Conservation (phyloP, 2,797 vertebrate genomes). For the Aselliscus stoliczkanus region DNA sequence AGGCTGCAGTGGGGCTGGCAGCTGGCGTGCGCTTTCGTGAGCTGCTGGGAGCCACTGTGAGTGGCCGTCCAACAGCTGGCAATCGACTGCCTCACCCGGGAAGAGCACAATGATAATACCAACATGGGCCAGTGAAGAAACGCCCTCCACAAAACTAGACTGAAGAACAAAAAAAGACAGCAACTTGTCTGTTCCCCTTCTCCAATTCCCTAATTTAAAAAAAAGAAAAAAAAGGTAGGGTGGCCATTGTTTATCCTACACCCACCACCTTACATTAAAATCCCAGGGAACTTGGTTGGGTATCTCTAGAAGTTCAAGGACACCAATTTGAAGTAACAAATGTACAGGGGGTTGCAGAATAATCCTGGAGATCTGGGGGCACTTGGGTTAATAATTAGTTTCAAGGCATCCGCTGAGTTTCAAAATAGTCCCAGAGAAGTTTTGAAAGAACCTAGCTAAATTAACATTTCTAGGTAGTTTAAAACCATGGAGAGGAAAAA, state of each 20-base stretch:
- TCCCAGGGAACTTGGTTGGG: neutral
- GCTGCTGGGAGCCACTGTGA: no score
- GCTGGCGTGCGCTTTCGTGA: no score
- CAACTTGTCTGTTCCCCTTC: no score
- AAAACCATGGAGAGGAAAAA: neutral
- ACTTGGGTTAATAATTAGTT: neutral
- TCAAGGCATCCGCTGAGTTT: neutral
- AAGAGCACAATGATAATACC: no score
- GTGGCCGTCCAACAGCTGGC: no score
- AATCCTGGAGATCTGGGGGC: neutral
- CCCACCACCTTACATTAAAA: neutral
- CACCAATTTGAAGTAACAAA: neutral
- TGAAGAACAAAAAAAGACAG: no score
- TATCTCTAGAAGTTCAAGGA: neutral
- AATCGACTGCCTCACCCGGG: no score
- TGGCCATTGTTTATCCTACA: neutral
- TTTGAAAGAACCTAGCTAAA: neutral
- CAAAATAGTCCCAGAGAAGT: neutral
- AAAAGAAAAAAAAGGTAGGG: no score
- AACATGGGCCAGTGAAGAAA: no score
- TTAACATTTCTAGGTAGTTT: slow-evolving; percentile 1
- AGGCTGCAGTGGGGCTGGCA: no score
- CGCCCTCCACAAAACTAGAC: no score
- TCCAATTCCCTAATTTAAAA: no score
- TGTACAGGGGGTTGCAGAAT: neutral